These are phyloP conservation scores for Ibidorhyncha struthersii DNA, from an alignment of 2,113 vertebrate species.

Conservation along the genomic window DNA sequence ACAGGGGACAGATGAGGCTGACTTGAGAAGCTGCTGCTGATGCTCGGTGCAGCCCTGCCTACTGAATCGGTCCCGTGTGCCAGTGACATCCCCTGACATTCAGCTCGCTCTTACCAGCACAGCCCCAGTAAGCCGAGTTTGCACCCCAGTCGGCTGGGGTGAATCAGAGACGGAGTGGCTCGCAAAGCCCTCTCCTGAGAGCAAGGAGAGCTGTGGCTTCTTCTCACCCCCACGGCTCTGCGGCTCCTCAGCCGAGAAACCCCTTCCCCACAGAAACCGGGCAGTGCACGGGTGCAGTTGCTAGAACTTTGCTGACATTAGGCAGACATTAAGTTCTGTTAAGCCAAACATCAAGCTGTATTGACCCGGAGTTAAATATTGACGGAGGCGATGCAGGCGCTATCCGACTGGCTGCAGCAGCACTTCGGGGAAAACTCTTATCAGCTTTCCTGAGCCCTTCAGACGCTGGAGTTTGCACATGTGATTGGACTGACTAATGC, in stretches of 20 bases:
- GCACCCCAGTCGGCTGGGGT: rapidly evolving
- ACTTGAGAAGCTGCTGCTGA: background rate
- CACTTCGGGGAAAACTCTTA: background rate
- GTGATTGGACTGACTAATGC: background rate
- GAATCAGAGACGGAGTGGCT: background rate
- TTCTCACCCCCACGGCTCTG: background rate
- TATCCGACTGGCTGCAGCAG: background rate
- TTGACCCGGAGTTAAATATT: slow-evolving; percentile 7
- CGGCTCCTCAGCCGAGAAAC: background rate
- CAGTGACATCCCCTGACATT: rapidly evolving
- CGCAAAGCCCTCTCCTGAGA: rapidly evolving
- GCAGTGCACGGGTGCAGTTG: background rate
- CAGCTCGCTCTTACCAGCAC: background rate
- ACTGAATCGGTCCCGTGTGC: rapidly evolving
- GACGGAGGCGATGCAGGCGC: background rate
- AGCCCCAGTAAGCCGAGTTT: rapidly evolving
- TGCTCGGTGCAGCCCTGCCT: background rate
- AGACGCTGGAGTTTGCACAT: background rate
- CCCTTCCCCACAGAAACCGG: background rate
- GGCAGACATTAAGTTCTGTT: background rate
- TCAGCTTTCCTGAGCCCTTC: background rate
- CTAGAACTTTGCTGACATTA: background rate
- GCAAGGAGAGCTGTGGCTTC: background rate
- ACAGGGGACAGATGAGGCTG: background rate
- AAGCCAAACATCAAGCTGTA: slow-evolving; percentile 11